phyloP scores from a whole-genome alignment of 1,140 invertebrate genomes.

The Pogonomyrmex barbatus region DNA sequence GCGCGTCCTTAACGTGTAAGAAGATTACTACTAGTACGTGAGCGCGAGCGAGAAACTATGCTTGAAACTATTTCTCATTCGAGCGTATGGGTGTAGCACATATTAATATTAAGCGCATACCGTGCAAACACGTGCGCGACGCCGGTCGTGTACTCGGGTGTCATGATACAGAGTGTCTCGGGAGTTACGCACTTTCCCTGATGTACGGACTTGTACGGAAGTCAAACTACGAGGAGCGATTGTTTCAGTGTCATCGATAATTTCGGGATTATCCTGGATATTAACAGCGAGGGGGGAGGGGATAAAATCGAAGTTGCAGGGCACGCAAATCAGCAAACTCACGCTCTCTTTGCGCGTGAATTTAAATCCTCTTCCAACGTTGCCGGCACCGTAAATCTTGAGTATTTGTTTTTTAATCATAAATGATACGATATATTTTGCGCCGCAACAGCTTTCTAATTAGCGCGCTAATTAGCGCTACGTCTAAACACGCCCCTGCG shows the following conservation, averaged over 20 bases:
- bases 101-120: constrained; percentile 43
- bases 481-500: constrained; percentile 19
- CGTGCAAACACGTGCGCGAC: constrained; percentile 41
- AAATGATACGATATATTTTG: constrained; percentile 33
- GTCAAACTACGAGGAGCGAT: constrained; percentile 26
- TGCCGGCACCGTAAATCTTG: neutral
- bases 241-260: constrained; percentile 45
- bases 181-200: constrained; percentile 28
- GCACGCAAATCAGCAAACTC: neutral
- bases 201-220: neutral
- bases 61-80: constrained; percentile 53
- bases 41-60: constrained; percentile 36
- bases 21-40: constrained; percentile 66
- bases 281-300: neutral
- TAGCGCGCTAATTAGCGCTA: constrained; percentile 56
- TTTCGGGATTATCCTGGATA: constrained; percentile 13
- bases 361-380: constrained; percentile 2
- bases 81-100: constrained; percentile 2
- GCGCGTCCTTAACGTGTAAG: constrained; percentile 64
- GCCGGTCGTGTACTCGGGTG: neutral
- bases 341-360: neutral
- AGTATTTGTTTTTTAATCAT: constrained; percentile 41
- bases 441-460: constrained; percentile 49
- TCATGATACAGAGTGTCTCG: neutral
- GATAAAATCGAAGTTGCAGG: neutral